Percentiles rank a stretch among this genome's conserved stretches.
phyloP scores from a whole-genome alignment of 37 sponge, comb jelly and placozoan genomes.

The Ephydatia muelleri region DNA sequence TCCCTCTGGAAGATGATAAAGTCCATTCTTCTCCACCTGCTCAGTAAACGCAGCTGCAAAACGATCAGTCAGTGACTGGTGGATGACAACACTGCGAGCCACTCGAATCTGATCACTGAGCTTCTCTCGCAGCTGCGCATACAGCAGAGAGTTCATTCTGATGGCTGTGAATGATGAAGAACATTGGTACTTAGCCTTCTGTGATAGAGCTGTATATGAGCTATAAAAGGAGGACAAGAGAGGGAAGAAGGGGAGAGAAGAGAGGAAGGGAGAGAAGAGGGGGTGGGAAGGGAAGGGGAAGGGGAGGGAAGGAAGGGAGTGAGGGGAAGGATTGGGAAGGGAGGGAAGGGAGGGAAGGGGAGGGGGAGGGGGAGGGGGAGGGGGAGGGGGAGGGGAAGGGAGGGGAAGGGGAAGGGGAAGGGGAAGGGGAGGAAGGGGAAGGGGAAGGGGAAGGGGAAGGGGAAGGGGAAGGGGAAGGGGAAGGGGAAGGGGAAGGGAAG shows the following conservation, averaged over 20 bases:
- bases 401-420: neutral
- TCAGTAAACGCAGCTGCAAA: constrained; percentile 84
- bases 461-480: neutral
- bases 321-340: neutral
- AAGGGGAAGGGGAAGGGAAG: too few relatives aligned
- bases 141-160: constrained; percentile 78
- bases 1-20: constrained; percentile 42
- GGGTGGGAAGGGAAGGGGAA: constrained; percentile 9
- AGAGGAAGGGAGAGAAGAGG: neutral
- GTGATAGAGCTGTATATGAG: neutral
- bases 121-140: constrained; percentile 63
- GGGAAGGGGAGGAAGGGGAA: neutral
- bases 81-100: constrained; percentile 84
- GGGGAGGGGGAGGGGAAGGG: neutral
- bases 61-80: constrained; percentile 84
- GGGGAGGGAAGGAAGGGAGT: neutral
- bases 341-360: neutral
- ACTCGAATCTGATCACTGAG: constrained; percentile 68
- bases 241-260: neutral
- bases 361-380: neutral
- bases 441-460: too few relatives aligned
- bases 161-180: constrained; percentile 22
- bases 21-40: constrained; percentile 76
- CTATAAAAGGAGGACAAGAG: neutral
- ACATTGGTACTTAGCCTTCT: neutral